Base-by-base conservation (phyloP, 53 echinoderm and acorn worm genomes). In the Zoroaster sp. region DNA sequence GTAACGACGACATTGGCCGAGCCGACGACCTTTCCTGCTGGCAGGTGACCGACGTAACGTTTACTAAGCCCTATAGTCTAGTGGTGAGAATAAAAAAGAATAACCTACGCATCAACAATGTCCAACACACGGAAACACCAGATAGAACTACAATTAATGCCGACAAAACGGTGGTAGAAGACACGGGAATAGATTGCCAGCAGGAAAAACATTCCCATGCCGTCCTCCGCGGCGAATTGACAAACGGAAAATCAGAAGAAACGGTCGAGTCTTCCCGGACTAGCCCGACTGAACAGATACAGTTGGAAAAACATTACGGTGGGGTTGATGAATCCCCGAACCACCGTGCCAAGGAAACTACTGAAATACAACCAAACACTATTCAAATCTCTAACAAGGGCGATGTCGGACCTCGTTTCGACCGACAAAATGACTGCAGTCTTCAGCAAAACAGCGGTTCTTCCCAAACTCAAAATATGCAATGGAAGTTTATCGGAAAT, bases 21-120 rank as follows among this genome's bases (percentile, higher is more conserved):
- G 42, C 12, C 68, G 43, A 15, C 32, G 30, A 25, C 21, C 63
- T 28, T 9, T 6, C 15, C 31, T 41, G 15, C 17, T 66, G 66
- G 66, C 3, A 41, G 10, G 67, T 40, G 1, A 28, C 81, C 42
- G 42, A 67, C 31, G 14, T 67, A 5, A 15, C 40, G 13, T 15
- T 42, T 0, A 17, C 42, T 30, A 40, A 41, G 28, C 67, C 81
- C 31, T 37, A 30, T 42, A 67, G 81, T 32, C 68, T 81, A 2
- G 81, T 81, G 6, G 81, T 81, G 1, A 81, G 42, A 67, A 81
- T 81, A 33, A 81, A 81, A 65, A 81, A 67, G 66, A 81, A 66
- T 3, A 31, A 67, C 67, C 43, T 81, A 11, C 78, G 78, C 31
- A 78, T 78, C 54, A 59, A 1, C 51, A 20, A 59, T 1, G 8